A percentile compares a stretch with the other conserved stretches of the same genome.
These are phyloP conservation scores for Oreochromis niloticus DNA, from an alignment of 2,113 vertebrate species.

Conservation along the genomic window DNA sequence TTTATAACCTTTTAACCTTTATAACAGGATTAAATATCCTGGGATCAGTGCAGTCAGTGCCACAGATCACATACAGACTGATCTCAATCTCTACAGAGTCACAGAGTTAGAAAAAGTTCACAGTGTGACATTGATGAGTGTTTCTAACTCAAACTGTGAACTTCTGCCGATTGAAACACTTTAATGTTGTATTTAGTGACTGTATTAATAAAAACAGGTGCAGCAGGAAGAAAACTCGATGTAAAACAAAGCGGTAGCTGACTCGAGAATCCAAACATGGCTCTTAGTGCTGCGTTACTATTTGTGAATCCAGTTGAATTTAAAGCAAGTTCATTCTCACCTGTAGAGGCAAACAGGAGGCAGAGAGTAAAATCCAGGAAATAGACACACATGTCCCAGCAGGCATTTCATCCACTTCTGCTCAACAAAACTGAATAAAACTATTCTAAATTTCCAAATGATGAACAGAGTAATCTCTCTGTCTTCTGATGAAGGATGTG, in stretches of 20 bases:
- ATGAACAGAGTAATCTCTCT: neutral
- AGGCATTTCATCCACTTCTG: neutral
- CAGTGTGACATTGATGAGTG: neutral
- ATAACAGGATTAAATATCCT: accelerated
- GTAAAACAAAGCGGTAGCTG: neutral
- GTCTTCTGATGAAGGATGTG: neutral
- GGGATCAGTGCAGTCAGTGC: neutral
- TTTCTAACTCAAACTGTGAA: neutral
- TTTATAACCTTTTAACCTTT: accelerated
- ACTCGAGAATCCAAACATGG: neutral
- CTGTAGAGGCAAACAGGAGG: neutral
- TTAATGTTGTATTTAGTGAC: accelerated
- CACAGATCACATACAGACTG: neutral
- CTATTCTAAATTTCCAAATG: neutral
- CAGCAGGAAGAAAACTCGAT: accelerated
- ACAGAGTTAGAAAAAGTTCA: neutral
- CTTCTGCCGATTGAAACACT: neutral
- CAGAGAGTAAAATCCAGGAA: neutral
- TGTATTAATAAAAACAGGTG: neutral
- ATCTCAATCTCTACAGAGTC: neutral
- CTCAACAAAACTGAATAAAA: neutral
- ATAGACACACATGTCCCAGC: accelerated
- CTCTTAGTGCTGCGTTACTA: accelerated
- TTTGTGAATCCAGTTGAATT: neutral
- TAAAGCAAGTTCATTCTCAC: neutral